A percentile compares a stretch with the other conserved stretches of the same genome.
Conservation (phyloP, 2,113 vertebrate species). For the Mirounga angustirostris region DNA sequence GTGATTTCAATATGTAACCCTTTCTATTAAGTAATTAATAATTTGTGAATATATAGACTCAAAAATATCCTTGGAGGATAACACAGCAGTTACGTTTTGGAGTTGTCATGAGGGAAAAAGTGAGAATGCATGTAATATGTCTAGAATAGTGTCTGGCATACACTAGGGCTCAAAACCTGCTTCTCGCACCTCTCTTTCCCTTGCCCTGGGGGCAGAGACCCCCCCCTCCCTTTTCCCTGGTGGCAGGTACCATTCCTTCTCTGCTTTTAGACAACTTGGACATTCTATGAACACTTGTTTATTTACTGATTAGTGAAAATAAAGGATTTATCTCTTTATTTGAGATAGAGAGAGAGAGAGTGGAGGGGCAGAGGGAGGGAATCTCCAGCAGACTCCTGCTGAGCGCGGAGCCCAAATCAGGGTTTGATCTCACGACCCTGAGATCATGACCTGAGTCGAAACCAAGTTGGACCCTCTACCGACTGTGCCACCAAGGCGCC, state of each 20-base stretch:
- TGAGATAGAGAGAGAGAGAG: too few relatives aligned
- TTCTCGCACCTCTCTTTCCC: background rate
- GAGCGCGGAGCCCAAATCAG: too few relatives aligned
- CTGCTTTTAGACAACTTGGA: background rate
- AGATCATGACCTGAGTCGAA: too few relatives aligned
- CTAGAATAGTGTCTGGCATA: background rate
- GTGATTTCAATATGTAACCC: background rate
- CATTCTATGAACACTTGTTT: background rate
- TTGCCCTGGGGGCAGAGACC: background rate
- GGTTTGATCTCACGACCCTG: too few relatives aligned
- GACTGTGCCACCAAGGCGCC: too few relatives aligned
- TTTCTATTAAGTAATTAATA: background rate
- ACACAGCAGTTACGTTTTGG: background rate
- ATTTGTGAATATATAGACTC: background rate
- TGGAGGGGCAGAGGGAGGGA: too few relatives aligned
- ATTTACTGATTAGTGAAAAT: background rate
- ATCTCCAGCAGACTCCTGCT: too few relatives aligned
- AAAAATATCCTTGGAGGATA: background rate
- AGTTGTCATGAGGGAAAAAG: background rate
- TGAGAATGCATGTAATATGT: background rate
- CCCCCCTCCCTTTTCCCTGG: background rate
- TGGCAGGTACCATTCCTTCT: background rate
- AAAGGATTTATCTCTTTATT: background rate
- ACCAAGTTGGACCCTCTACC: too few relatives aligned
- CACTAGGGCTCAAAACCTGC: background rate